These are phyloP conservation scores for Rhegmatorhina hoffmannsi DNA, from an alignment of 2,113 vertebrate genomes.

Conservation along the genomic window DNA sequence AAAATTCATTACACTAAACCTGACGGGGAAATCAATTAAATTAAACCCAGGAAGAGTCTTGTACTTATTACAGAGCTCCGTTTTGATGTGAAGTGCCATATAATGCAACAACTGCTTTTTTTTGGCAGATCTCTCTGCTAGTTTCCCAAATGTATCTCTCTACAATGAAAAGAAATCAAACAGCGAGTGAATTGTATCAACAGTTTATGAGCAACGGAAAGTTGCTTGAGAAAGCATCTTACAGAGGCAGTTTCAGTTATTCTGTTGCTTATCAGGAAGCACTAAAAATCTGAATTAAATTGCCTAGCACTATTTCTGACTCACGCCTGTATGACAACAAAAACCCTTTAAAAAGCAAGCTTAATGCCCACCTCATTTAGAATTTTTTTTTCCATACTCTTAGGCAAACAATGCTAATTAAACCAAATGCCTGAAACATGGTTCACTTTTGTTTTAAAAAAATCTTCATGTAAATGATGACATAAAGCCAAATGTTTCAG, in stretches of 20 bases:
- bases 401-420: not conserved
- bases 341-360: not conserved
- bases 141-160: not conserved
- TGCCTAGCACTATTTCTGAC: not conserved
- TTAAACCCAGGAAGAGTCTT: not conserved
- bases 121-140: not conserved
- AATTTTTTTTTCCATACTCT: not conserved
- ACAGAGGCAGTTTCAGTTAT: not conserved
- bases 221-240: not conserved
- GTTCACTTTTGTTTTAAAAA: not conserved
- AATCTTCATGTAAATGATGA: not conserved
- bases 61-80: not conserved
- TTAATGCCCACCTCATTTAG: not conserved
- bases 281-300: not conserved
- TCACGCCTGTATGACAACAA: not conserved
- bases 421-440: not conserved
- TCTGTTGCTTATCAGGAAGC: not conserved
- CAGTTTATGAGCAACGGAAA: not conserved
- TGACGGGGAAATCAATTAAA: not conserved
- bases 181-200: not conserved
- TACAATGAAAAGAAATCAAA: slow-evolving; percentile 10
- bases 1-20: not conserved
- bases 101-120: not conserved
- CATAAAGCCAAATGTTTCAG: slow-evolving; percentile 13
- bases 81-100: not conserved